phyloP scores from a whole-genome alignment of 1,140 invertebrate genomes.

The Palaemon carinicauda region DNA sequence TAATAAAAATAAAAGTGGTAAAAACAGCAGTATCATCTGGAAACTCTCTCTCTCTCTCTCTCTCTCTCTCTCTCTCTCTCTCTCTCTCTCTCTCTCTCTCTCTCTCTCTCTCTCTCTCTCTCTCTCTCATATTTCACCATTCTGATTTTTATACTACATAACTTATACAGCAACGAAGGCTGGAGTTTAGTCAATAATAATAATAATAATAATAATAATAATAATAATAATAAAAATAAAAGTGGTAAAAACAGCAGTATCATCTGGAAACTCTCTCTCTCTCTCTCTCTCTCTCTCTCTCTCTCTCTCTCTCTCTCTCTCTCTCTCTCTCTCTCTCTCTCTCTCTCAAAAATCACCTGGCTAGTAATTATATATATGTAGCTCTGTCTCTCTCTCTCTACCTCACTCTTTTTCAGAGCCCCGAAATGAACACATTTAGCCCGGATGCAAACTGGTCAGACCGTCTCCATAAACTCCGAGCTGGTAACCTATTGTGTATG shows the following conservation, averaged over 20 bases:
- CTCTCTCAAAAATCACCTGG: too few species aligned
- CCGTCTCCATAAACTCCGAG: background rate
- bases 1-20: too few species aligned
- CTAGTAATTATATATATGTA: too few species aligned
- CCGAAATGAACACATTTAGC: background rate
- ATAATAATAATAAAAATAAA: background rate
- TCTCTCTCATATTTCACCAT: too few species aligned
- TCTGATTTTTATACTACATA: too few species aligned
- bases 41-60: too few species aligned
- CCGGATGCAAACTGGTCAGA: background rate
- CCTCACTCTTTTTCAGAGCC: background rate
- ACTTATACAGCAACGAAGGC: too few species aligned
- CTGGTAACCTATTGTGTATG: background rate
- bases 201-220: background rate
- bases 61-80: background rate
- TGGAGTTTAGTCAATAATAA: too few species aligned
- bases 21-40: too few species aligned
- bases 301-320: constrained; percentile 3
- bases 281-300: background rate
- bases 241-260: too few species aligned
- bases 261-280: background rate
- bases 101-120: constrained; percentile 12
- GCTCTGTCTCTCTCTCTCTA: background rate
- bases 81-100: background rate
- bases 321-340: constrained; percentile 4